A percentile compares a stretch with the other conserved stretches of the same genome.
Evolutionary conservation across 2,113 vertebrate genomes (phyloP).

Genomic region (Mystacornis crossleyi): DNA sequence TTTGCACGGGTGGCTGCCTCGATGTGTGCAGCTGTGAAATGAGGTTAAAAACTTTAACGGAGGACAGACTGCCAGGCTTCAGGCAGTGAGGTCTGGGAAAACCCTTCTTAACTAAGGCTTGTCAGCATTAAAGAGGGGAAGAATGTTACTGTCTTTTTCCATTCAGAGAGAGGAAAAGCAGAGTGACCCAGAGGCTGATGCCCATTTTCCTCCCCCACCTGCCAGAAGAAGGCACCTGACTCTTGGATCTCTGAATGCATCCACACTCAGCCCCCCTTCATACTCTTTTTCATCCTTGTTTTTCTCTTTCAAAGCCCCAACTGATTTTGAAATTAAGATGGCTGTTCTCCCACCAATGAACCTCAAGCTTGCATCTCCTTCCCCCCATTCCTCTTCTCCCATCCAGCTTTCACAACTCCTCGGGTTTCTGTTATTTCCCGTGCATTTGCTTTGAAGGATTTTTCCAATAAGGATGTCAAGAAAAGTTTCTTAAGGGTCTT

Average conservation of each 20-base stretch:
- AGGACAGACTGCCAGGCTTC: background rate
- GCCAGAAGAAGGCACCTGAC: background rate
- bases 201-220: background rate
- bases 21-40: background rate
- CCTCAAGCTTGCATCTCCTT: background rate
- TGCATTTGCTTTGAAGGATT: constrained; percentile 4
- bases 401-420: background rate
- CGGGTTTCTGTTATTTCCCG: background rate
- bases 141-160: background rate
- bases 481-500: background rate
- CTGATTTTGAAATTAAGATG: constrained; percentile 3
- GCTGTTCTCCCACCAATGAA: background rate
- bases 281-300: background rate
- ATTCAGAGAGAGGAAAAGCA: background rate
- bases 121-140: background rate
- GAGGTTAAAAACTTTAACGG: background rate
- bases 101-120: background rate
- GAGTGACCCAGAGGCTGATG: background rate
- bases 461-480: background rate
- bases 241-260: background rate
- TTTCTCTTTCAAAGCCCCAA: background rate
- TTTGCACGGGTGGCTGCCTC: background rate
- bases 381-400: background rate
- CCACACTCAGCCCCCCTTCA: background rate
- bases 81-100: background rate